These are phyloP conservation scores for Chymomyza procnemis DNA, from an alignment of 2,888 invertebrate species.

Conservation along the genomic window DNA sequence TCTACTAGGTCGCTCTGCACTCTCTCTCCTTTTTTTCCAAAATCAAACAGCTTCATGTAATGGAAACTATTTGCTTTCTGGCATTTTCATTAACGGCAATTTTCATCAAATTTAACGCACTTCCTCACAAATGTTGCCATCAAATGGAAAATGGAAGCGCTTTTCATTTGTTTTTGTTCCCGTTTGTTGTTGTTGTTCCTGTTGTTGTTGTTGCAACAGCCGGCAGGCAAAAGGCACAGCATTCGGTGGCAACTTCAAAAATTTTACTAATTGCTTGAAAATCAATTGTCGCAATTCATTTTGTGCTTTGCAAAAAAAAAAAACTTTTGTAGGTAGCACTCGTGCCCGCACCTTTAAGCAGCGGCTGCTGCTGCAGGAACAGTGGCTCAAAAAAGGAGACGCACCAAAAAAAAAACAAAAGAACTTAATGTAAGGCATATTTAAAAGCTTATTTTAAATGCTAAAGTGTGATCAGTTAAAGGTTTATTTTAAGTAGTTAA, in stretches of 20 bases:
- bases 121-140: slow-evolving; percentile 63
- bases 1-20: background rate
- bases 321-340: background rate
- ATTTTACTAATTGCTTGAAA: slow-evolving; percentile 63
- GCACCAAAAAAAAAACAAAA: too few species aligned
- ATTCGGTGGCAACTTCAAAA: slow-evolving; percentile 32
- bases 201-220: background rate
- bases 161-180: background rate
- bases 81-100: slow-evolving; percentile 65
- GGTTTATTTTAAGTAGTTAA: too few species aligned
- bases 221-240: background rate
- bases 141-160: background rate
- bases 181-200: background rate
- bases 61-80: slow-evolving; percentile 67
- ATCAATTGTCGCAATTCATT: slow-evolving; percentile 72
- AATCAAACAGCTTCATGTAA: slow-evolving; percentile 33
- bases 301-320: slow-evolving; percentile 3
- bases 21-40: background rate
- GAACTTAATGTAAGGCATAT: too few species aligned
- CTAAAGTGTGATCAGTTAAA: too few species aligned
- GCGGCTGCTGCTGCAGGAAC: too few species aligned
- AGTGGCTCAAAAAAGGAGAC: too few species aligned
- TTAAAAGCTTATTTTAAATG: too few species aligned
- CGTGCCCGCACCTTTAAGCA: too few species aligned
- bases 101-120: slow-evolving; percentile 65